Percentiles rank a stretch among this genome's conserved stretches.
Conservation (phyloP, 2,888 invertebrate genomes). For the Luperina testacea region DNA sequence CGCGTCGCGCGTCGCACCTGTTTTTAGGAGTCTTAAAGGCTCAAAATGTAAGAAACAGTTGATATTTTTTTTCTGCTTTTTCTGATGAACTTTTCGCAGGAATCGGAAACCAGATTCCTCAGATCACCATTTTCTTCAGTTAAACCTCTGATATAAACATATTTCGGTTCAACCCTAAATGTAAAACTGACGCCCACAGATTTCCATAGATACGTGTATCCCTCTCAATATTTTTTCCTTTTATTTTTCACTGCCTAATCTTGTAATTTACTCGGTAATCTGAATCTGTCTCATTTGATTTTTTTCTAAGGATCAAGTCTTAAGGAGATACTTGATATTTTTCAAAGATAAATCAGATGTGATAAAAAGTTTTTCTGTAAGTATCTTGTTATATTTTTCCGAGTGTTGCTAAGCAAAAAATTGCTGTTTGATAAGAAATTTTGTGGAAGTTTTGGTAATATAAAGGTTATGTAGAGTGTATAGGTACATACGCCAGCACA, state of each 20-base stretch:
- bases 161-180: constrained; percentile 21
- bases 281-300: constrained; percentile 20
- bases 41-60: no score
- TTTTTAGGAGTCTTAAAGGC: no score
- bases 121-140: constrained; percentile 1
- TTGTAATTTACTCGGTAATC: constrained; percentile 33
- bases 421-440: background rate
- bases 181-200: background rate
- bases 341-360: background rate
- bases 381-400: background rate
- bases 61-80: no score
- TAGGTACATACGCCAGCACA: no score
- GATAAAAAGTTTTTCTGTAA: background rate
- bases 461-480: background rate
- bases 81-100: background rate
- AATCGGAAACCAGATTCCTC: background rate
- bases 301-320: background rate
- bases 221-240: constrained; percentile 12
- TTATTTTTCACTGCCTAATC: constrained; percentile 35
- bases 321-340: constrained; percentile 16
- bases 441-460: background rate
- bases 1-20: no score
- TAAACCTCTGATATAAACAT: background rate
- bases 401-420: background rate
- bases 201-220: constrained; percentile 7